phyloP scores from a whole-genome alignment of 2,888 invertebrate species.

The Epinotia nisella region DNA sequence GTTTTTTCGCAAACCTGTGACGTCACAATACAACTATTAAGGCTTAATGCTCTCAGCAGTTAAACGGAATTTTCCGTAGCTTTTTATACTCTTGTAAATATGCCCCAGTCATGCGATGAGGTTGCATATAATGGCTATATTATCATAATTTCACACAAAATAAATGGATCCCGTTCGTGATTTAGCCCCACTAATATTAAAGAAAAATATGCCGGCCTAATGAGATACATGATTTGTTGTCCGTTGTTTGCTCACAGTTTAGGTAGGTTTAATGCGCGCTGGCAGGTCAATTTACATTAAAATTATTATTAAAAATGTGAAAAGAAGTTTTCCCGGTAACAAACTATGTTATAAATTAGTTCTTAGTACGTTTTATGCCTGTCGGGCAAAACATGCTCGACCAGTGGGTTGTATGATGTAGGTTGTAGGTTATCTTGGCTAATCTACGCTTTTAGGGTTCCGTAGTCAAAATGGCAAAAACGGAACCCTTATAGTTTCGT shows the following conservation, averaged over 20 bases:
- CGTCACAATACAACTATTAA: conserved; percentile 27
- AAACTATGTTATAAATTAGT: no score
- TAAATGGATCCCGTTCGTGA: conserved; percentile 66
- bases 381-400: no score
- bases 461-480: no score
- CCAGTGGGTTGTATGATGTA: no score
- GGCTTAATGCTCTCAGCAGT: conserved; percentile 26
- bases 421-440: no score
- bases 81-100: conserved; percentile 62
- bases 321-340: not conserved
- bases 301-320: conserved; percentile 51
- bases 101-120: conserved; percentile 68
- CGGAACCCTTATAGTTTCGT: no score
- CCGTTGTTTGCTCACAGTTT: conserved; percentile 31
- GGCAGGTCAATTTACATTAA: conserved; percentile 43
- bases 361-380: no score
- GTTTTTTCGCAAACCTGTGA: conserved; percentile 17
- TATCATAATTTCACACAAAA: conserved; percentile 70
- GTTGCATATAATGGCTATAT: conserved; percentile 72
- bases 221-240: conserved; percentile 54
- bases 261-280: conserved; percentile 12
- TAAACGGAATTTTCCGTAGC: conserved; percentile 46
- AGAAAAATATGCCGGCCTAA: conserved; percentile 54
- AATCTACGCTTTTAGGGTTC: no score
- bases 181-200: conserved; percentile 62